Percentiles rank a stretch among this genome's conserved stretches.
phyloP scores from a whole-genome alignment of 1,140 invertebrate genomes.

The Heterodera carotae region DNA sequence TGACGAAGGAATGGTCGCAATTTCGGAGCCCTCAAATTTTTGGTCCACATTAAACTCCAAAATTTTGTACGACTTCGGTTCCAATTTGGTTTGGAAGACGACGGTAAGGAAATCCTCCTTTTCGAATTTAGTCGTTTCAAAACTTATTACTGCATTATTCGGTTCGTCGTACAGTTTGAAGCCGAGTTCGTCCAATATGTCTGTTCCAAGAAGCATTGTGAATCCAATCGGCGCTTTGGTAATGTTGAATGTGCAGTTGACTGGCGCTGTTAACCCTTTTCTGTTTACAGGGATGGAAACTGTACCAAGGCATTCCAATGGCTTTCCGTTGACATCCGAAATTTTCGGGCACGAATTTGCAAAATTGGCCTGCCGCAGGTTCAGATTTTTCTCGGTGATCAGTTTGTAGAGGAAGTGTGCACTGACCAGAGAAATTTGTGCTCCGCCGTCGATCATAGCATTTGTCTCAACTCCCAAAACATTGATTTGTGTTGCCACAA shows the following conservation, averaged over 20 bases:
- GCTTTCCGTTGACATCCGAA: conserved; percentile 17
- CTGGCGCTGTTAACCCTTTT: background rate
- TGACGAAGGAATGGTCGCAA: background rate
- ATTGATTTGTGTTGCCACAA: background rate
- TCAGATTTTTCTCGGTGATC: too few species aligned
- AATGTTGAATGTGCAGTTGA: background rate
- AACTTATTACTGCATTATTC: background rate
- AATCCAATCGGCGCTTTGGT: background rate
- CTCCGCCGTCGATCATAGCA: background rate
- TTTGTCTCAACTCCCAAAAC: background rate
- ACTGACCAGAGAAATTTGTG: background rate
- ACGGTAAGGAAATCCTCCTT: background rate
- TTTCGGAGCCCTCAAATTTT: too few species aligned
- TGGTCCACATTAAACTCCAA: background rate
- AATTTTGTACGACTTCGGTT: background rate
- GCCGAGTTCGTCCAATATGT: background rate
- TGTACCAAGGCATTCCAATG: conserved; percentile 13
- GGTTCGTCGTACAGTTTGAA: background rate
- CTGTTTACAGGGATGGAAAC: background rate
- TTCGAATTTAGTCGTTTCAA: background rate
- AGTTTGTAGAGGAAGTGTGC: background rate
- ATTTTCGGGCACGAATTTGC: background rate
- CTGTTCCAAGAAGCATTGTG: background rate
- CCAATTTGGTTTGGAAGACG: background rate
- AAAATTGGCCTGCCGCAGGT: background rate